phyloP scores from a whole-genome alignment of 92 coral and sea anemone species.

The Palythoa grandiflora region DNA sequence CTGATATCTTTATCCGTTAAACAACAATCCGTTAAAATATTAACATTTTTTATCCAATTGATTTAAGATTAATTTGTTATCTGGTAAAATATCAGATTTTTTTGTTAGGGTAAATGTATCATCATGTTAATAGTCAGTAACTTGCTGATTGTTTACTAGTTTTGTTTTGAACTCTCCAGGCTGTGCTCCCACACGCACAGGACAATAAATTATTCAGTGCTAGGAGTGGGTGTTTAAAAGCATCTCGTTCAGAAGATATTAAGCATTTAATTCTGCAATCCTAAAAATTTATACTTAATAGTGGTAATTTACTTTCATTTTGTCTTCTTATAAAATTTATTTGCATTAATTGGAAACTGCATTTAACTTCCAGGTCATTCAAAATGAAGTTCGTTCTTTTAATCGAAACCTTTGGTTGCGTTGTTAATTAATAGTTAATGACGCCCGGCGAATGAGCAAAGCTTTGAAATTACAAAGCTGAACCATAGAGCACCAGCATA shows the following conservation, averaged over 20 bases:
- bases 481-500: conserved; percentile 5
- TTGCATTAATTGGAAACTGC: background rate
- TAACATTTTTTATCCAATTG: background rate
- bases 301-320: background rate
- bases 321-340: background rate
- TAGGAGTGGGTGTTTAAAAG: conserved; percentile 21
- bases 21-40: background rate
- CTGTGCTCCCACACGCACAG: too few relatives aligned
- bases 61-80: background rate
- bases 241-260: background rate
- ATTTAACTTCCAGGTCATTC: background rate
- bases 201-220: conserved; percentile 28
- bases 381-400: conserved; percentile 13
- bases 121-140: conserved; percentile 23
- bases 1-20: background rate
- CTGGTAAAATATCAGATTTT: background rate
- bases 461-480: background rate
- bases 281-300: background rate
- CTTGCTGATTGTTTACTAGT: conserved; percentile 31
- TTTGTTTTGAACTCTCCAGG: conserved; percentile 34
- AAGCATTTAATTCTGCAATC: background rate
- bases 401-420: conserved; percentile 37
- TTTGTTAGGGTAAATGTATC: background rate
- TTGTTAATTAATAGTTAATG: conserved; percentile 27
- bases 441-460: conserved; percentile 34